These are phyloP conservation scores for Halichoerus grypus DNA, from an alignment of 2,113 vertebrate species.

Conservation along the genomic window DNA sequence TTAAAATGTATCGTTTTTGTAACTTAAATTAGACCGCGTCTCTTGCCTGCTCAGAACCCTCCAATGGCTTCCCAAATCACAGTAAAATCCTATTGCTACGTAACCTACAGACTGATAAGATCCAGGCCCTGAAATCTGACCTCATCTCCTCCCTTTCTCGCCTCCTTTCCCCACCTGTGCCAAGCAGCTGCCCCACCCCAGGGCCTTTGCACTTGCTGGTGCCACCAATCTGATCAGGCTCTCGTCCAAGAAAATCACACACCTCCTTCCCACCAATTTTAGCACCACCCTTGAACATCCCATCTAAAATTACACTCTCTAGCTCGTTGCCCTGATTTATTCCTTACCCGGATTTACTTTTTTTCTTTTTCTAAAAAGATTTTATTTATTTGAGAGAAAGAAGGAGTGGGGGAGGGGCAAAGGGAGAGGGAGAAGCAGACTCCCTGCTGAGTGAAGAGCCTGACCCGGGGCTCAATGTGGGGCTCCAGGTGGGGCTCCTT, in stretches of 20 bases:
- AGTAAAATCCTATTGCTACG: neutral
- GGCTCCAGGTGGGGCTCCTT: neutral
- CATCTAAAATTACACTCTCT: neutral
- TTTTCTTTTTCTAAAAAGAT: neutral
- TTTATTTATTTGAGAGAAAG: neutral
- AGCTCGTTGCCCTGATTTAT: neutral
- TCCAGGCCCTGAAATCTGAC: neutral
- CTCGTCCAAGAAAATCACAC: neutral
- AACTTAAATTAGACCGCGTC: neutral
- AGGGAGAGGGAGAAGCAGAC: neutral
- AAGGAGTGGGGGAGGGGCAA: neutral
- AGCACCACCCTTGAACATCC: neutral
- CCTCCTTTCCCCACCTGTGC: neutral
- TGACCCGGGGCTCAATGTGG: neutral
- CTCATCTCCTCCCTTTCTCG: neutral
- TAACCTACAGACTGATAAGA: accelerated
- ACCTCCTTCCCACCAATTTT: neutral
- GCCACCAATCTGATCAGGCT: neutral
- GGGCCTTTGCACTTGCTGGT: neutral
- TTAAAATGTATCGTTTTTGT: neutral
- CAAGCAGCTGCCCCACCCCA: too few species aligned
- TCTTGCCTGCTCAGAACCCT: neutral
- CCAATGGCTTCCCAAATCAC: neutral
- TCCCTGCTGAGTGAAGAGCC: neutral
- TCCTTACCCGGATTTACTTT: neutral